Evolutionary conservation across 2,113 vertebrate genomes (phyloP).

Genomic region (Ophthalmolycus amberensis): DNA sequence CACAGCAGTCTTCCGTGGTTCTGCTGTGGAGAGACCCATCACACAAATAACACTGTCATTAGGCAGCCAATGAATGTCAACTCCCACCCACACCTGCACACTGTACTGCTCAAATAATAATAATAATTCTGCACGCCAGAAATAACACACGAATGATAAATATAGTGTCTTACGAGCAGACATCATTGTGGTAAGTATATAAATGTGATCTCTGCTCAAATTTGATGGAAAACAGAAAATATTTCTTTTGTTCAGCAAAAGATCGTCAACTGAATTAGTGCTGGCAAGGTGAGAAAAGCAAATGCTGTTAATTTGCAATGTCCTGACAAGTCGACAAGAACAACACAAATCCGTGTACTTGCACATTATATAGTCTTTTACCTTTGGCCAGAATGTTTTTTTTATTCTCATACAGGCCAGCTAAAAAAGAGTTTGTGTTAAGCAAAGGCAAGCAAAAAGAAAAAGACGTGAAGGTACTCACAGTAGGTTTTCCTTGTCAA

Average conservation of each 20-base stretch:
- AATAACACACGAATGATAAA: constrained; percentile 61
- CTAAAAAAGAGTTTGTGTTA: constrained; percentile 10
- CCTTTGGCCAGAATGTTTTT: not conserved
- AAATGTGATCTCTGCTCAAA: constrained; percentile 22
- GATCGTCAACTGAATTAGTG: not conserved
- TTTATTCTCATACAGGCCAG: not conserved
- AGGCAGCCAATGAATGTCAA: constrained; percentile 73
- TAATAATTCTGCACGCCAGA: constrained; percentile 37
- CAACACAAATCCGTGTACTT: constrained; percentile 2
- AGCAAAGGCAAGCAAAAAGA: not conserved
- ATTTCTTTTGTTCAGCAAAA: not conserved
- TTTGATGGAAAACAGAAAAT: constrained; percentile 13
- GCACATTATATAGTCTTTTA: constrained; percentile 11
- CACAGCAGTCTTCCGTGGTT: constrained; percentile 70
- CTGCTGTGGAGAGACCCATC: constrained; percentile 64
- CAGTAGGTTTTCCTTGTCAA: constrained; percentile 95
- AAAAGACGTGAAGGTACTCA: constrained; percentile 79
- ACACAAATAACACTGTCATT: constrained; percentile 80
- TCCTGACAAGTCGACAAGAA: not conserved
- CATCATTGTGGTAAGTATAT: constrained; percentile 15
- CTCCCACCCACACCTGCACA: constrained; percentile 81
- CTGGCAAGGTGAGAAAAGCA: constrained; percentile 1
- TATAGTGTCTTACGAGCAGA: constrained; percentile 24
- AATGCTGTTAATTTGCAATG: constrained; percentile 1
- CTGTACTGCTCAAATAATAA: constrained; percentile 45